Evolutionary conservation across 2,797 vertebrate species (phyloP), one percentile per base, ranked within the genome.

Genomic region (Micromesistius poutassou): DNA sequence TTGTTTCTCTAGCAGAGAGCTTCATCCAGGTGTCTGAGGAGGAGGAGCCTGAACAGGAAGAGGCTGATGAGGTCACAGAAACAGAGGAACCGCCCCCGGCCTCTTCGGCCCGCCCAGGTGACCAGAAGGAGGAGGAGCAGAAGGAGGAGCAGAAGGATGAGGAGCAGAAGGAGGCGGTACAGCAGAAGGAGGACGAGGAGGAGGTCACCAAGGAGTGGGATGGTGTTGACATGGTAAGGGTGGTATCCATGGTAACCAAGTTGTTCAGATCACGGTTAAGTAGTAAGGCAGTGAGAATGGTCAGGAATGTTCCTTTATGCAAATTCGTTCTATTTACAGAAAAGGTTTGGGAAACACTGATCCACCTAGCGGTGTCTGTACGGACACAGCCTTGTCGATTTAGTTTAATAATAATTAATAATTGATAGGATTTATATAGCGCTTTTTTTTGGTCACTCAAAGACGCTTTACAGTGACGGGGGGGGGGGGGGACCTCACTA

Each of bases 21-120:
- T 98, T 99, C 85, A 90, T 98, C 33, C 96, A 98, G 86, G 96
- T 99, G 46, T 94, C 93, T 36, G 92, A 92, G 73, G 72, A n/a
- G 1, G 80, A 91, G 73, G 89, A 93, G 3, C 73, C 30, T 12
- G 74, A 73, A 79, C 85, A 87, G 1, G 71, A 87, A 88, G 85
- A 88, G 79, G 81, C 78, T 87, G 92, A 94, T 89, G 93, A 87
- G 70, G 71, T 3, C 5, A 74, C 30, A 72, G 76, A 79, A 50
- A 55, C 13, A 33, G 4, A 42, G 70, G 30, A 71, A 22, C 16
- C 3, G 68, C 28, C 28, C 13, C 30, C 70, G 31, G 31, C 70
- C 70, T 71, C 30, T 68, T 68, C 62, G 25, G 62, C 62, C 25
- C 0, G 3, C 8, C 62, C 25, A 12, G 7, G 25, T 2, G 2